Evolutionary conservation across 2,888 invertebrate genomes (phyloP), one percentile per base, ranked within the genome.

Genomic region (Caenorhabditis doughertyi): DNA sequence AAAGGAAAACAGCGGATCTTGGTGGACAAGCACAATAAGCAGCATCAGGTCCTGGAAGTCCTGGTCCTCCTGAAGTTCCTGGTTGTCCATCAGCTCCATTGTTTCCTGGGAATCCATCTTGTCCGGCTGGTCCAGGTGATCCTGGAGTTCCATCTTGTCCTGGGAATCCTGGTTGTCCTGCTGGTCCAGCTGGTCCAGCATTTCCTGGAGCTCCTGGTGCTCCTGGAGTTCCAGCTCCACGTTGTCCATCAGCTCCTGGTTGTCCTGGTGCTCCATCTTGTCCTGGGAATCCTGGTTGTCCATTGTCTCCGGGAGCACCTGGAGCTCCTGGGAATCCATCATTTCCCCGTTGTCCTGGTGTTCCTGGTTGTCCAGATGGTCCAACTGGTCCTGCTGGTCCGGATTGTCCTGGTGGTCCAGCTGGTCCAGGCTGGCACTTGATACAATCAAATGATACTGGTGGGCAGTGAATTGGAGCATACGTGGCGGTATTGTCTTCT

Each of bases 21-120:
- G 86, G 83, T 79, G 86, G 86, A 71, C 86, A 87, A 11, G 86
- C 83, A 72, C 86, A 87, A 67, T 87, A 87, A 55, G 86, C 86
- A 62, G 86, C 86, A 47, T 87, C 86, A 67, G 62, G 79, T 81
- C 86, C 86, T 49, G 83, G 81, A 44, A 84, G 82, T 74, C 86
- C 86, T 76, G 84, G 81, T 53, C 86, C 86, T 80, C 86, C 86
- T 55, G 81, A 56, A 18, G 56, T 47, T 81, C 85, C 86, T 67
- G 85, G 84, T 39, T 84, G 83, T 81, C 85, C 85, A 68, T 79
- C 79, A 23, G 74, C 44, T 74, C 85, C 85, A 68, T 76, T 58
- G 64, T 64, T 71, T 80, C 85, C 85, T 76, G 82, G 82, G 47
- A 18, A 32, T 72, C 82, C 82, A 29, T 65, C 62, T 39, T 79